Base-by-base conservation (phyloP, 2,888 invertebrate species). In the Zele albiditarsus region DNA sequence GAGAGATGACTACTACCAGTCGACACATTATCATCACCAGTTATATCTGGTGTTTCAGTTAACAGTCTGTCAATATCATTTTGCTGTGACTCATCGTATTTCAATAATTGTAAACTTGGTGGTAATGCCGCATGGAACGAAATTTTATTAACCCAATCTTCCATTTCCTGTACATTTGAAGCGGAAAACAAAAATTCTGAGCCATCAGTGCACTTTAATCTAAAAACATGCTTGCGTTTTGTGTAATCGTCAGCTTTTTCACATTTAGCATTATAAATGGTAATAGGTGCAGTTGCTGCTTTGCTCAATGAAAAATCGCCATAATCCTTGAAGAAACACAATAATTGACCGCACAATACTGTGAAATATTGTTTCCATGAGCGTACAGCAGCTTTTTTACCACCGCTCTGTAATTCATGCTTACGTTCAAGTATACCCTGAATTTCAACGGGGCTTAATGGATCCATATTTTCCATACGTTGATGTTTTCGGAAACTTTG, bases 311-410 rank as follows among this genome's bases (percentile, higher is more conserved):
- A 92, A 90, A 98, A 98, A 90, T 97, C 97, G 82, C 95, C 94
- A 86, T 96, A 95, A 88, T 98, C 98, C 87, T 98, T 95, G 92
- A 99, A 99, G 94, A 99, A 99, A 91, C 98, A 98, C 71, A 99
- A 91, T 83, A 98, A 91, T 88, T 99, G 99, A 0, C 99, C 99
- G 88, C 98, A 99, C 28, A 99, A 92, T 73, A 98, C 98, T 0
- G 97, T 95, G 90, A 98, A 97, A 91, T 96, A 97, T 73, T 93
- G 93, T 85, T 98, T 97, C 99, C 99, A 99, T 0, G 97, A 96
- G 5, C 99, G 92, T 5, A 98, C 96, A 0, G 98, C 95, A 0
- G 99, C 98, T 81, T 96, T 94, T 90, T 97, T 98, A 20, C 97
- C 98, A 12, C 98, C 98, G 77, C 95, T 94, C 75, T 97, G 96